Evolutionary conservation across 2,888 invertebrate genomes (phyloP).

Genomic region (Pegoplata infirma): DNA sequence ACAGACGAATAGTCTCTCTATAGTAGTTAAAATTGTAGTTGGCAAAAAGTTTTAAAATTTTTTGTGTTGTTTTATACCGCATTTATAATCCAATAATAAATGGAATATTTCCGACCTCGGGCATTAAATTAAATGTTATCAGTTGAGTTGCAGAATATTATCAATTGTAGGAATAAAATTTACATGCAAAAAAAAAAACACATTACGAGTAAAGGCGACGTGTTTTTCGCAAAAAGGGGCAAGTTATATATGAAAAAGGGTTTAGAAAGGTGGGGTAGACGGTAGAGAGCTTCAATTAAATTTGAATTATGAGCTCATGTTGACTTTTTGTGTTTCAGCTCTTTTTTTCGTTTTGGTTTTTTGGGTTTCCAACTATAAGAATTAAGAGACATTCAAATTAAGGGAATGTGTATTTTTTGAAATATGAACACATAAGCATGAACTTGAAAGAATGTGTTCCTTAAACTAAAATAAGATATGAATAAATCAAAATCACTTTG

Average conservation of each 20-base stretch:
- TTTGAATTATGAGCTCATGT: constrained; percentile 64
- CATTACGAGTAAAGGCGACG: constrained; percentile 20
- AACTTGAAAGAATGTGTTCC: background rate
- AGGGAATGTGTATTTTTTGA: background rate
- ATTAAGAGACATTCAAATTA: constrained; percentile 14
- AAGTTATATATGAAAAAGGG: background rate
- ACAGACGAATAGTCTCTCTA: constrained; percentile 64
- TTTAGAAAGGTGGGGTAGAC: background rate
- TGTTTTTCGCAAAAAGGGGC: background rate
- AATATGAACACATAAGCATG: background rate
- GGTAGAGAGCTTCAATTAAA: constrained; percentile 60
- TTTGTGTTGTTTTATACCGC: constrained; percentile 41
- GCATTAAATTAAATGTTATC: constrained; percentile 79
- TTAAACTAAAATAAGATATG: no score
- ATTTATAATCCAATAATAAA: constrained; percentile 78
- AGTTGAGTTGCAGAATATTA: constrained; percentile 78
- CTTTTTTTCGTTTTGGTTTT: constrained; percentile 37
- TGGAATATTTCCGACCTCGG: constrained; percentile 79
- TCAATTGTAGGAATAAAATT: constrained; percentile 66
- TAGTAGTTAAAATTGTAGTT: constrained; percentile 40
- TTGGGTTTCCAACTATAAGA: constrained; percentile 12
- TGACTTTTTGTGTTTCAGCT: constrained; percentile 57
- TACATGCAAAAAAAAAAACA: constrained; percentile 20
- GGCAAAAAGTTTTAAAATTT: constrained; percentile 2
- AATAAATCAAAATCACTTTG: no score